Evolutionary conservation across 1,140 invertebrate species (phyloP).

Genomic region (Drosophila biarmipes): DNA sequence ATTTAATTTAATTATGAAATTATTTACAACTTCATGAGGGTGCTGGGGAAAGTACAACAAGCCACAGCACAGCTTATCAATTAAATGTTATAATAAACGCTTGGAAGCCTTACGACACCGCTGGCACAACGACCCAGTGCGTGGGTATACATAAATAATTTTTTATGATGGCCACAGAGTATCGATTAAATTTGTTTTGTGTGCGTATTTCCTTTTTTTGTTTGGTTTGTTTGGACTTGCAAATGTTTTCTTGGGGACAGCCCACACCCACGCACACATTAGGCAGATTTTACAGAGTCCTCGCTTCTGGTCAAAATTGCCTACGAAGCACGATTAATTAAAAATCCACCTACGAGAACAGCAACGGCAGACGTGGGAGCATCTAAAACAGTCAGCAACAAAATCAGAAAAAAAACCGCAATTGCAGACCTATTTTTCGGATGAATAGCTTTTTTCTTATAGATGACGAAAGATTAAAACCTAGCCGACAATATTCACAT

Average conservation of each 20-base stretch:
- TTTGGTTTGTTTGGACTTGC: slow-evolving; percentile 25
- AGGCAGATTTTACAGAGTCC: slow-evolving; percentile 38
- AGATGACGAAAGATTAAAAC: too few relatives aligned
- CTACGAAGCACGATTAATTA: slow-evolving; percentile 75
- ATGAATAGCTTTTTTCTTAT: too few relatives aligned
- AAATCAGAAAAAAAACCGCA: background rate
- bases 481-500: too few relatives aligned
- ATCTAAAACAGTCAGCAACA: slow-evolving; percentile 47
- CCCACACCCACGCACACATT: slow-evolving; percentile 12
- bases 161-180: slow-evolving; percentile 71
- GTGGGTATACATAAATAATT: slow-evolving; percentile 70
- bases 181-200: slow-evolving; percentile 67
- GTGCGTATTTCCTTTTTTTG: slow-evolving; percentile 26
- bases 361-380: slow-evolving; percentile 43
- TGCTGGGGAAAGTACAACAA: slow-evolving; percentile 1
- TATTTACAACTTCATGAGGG: slow-evolving; percentile 45
- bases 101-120: background rate
- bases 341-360: slow-evolving; percentile 63
- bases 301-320: slow-evolving; percentile 61
- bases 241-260: slow-evolving; percentile 42
- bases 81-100: slow-evolving; percentile 63
- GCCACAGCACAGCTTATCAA: slow-evolving; percentile 46
- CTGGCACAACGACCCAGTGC: slow-evolving; percentile 22
- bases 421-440: too few relatives aligned
- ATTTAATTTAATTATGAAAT: slow-evolving; percentile 66